Evolutionary conservation across 64 coral and sea anemone species (phyloP), one percentile per base, ranked within the genome.

Genomic region (Montipora sp.): DNA sequence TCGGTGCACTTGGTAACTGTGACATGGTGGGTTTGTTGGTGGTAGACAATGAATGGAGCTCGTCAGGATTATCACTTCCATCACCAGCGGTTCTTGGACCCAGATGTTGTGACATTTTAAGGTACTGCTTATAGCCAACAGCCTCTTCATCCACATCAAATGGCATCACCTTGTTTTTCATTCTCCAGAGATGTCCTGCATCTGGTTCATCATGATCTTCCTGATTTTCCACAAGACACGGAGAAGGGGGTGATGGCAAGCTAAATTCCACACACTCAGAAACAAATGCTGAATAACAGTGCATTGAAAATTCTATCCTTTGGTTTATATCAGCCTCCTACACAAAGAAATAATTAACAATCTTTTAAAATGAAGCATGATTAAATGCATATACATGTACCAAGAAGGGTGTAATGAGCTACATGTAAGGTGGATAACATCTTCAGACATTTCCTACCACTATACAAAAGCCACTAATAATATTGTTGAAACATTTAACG

Each of bases 31-130:
- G 8, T 12, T 36, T 12, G 11, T 16, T 66, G 59, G 18, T 23
- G 60, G 22, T 16, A 14, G 81, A 79, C 13, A 23, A 4, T 18
- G 61, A 36, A 19, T 73, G 68, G 8, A 60, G 83, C 23, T 88
- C 75, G 58, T 93, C 86, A 79, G 91, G 91, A 27, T 57, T 93
- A 18, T 93, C 91, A 72, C 83, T 93, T 18, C 83, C 68, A 24
- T 93, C 91, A 45, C 63, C 83, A 73, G 84, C 91, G 15, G 83
- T 87, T 24, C 75, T 45, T 19, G 83, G 75, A 10, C 82, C 82
- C 20, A 85, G 66, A 7, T 7, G 66, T 12, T 50, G 82, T 20
- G 18, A 10, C 8, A 19, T 13, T 12, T 36, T 36, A 3, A 58
- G 3, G 59, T 22, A 51, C 23, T 20, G 1, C 59, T 84, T 36